A percentile compares a stretch with the other conserved stretches of the same genome.
Conservation (phyloP, 2,113 vertebrate genomes). For the Archilochus colubris region DNA sequence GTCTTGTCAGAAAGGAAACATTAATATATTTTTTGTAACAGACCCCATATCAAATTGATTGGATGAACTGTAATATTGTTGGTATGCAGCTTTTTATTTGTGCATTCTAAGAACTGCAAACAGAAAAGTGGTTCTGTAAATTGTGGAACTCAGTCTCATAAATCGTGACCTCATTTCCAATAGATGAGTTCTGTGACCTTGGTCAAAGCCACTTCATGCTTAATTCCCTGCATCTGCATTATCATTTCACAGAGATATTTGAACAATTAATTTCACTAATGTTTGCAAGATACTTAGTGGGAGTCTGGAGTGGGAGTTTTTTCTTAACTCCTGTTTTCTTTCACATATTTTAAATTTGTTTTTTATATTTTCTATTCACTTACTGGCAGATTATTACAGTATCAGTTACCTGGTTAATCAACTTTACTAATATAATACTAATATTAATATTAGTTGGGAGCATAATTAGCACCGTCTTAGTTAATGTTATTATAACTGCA, state of each 20-base stretch:
- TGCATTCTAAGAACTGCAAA: neutral
- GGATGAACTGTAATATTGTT: neutral
- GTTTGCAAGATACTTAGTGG: neutral
- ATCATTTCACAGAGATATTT: neutral
- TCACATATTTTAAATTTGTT: neutral
- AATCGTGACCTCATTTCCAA: neutral
- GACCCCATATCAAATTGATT: neutral
- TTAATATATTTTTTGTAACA: neutral
- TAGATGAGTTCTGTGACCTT: neutral
- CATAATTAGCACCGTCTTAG: neutral
- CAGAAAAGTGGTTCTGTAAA: neutral
- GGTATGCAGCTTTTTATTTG: neutral
- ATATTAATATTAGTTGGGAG: neutral
- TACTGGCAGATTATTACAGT: neutral
- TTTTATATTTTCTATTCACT: neutral
- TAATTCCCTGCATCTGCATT: neutral
- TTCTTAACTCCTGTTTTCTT: neutral
- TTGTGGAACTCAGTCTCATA: neutral
- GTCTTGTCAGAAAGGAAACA: neutral
- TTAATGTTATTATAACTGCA: neutral
- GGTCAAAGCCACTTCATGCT: neutral
- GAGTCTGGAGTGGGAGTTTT: neutral
- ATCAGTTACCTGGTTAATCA: neutral
- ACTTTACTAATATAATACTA: neutral
- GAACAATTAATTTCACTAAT: neutral